Conservation (phyloP, 2,888 invertebrate species). For the Axea sp. region DNA sequence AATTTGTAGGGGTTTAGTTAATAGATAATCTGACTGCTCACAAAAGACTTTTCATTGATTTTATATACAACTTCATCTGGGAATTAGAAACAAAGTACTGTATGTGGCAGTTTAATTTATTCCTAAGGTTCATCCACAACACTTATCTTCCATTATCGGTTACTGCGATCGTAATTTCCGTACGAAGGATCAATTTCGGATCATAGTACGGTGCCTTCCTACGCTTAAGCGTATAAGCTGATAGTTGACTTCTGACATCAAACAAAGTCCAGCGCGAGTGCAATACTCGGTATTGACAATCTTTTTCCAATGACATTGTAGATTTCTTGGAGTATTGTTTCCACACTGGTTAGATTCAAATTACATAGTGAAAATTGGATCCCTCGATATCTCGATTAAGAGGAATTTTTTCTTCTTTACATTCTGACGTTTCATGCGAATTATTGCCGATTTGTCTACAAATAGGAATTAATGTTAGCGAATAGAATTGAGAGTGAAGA, state of each 20-base stretch:
- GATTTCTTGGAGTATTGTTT: slow-evolving; percentile 33
- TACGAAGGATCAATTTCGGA: slow-evolving; percentile 26
- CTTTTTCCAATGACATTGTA: slow-evolving; percentile 51
- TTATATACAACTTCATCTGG: not conserved
- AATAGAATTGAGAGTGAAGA: slow-evolving; percentile 16
- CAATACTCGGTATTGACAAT: slow-evolving; percentile 59
- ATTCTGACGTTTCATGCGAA: slow-evolving; percentile 19
- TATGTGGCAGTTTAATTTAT: slow-evolving; percentile 9
- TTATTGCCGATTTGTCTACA: slow-evolving; percentile 51
- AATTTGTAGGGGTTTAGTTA: not conserved
- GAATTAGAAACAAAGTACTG: not conserved
- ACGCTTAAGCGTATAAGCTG: slow-evolving; percentile 51
- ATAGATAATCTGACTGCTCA: not conserved
- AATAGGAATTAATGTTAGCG: slow-evolving; percentile 39
- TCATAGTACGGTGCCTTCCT: slow-evolving; percentile 57
- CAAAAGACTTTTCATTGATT: slow-evolving; percentile 4
- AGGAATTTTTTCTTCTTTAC: slow-evolving; percentile 15
- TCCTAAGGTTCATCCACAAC: slow-evolving; percentile 35
- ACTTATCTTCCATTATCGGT: slow-evolving; percentile 56
- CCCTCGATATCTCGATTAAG: slow-evolving; percentile 10
- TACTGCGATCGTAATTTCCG: slow-evolving; percentile 47
- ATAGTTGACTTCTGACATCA: slow-evolving; percentile 38
- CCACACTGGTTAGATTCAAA: slow-evolving; percentile 12
- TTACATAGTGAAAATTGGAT: slow-evolving; percentile 6
- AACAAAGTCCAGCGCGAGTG: slow-evolving; percentile 41